Base-by-base conservation (phyloP, 2,797 vertebrate species). In the Fistularia tabacaria region DNA sequence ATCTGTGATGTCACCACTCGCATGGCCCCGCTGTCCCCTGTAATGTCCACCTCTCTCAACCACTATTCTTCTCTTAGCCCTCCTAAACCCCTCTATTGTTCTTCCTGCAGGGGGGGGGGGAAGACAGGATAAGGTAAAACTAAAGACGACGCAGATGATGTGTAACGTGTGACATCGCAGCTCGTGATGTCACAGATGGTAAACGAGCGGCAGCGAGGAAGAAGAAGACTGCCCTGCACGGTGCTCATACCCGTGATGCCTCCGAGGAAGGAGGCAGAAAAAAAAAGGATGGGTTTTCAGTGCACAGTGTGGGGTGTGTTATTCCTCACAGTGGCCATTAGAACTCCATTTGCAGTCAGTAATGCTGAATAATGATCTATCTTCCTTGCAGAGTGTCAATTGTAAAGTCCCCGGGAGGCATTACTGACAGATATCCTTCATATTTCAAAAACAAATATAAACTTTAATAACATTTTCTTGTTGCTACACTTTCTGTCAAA, bases 91-190 rank as follows among this genome's bases (percentile, higher is more conserved):
- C 54, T 57, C 45, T 37, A 6, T 38, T 54, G 36, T n/a, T 47
- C 25, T 38, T 56, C 57, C 54, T 57, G 55, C 58, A 63, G 71
- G 50, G 54, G 51, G 74, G 69, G 74, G 71, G 50, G 54, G 51
- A 76, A 68, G 74, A 77, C 66, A 46, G 12, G 6, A 52, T 72
- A 82, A 86, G 69, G 79, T 71, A 74, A 85, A 48, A 25, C 10
- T 1, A 51, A 54, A 59, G 49, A 41, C 25, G 57, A 46, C 44
- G 42, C 65, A 63, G 59, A 25, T 25, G 25, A 25, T 25, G 5
- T 25, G 25, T 25, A 25, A 25, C 25, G 25, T 25, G 25, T 25
- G 25, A 25, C 25, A 25, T 25, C 25, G 5, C 25, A 5, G 25
- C 47, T 49, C 3, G 59, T 66, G 64, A 76, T 7, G 25, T 76